phyloP scores from a whole-genome alignment of 2,888 invertebrate genomes.

The Eupithecia pulchellata region DNA sequence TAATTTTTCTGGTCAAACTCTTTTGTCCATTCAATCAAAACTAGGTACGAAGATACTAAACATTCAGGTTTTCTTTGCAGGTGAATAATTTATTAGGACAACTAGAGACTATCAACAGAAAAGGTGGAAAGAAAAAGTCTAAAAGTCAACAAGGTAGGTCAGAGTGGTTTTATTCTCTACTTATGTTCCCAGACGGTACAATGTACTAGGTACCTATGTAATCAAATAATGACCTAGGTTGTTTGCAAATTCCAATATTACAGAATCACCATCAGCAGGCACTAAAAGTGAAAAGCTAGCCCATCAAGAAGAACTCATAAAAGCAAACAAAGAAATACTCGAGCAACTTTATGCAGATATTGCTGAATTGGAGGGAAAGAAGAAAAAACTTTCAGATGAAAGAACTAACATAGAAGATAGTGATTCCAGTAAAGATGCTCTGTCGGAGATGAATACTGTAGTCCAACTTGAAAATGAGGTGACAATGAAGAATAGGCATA shows the following conservation, averaged over 20 bases:
- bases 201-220: no score
- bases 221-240: not conserved
- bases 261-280: slow-evolving; percentile 65
- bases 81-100: slow-evolving; percentile 72
- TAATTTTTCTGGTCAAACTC: no score
- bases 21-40: not conserved
- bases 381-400: slow-evolving; percentile 59
- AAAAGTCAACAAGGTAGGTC: slow-evolving; percentile 62
- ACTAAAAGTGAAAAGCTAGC: slow-evolving; percentile 69
- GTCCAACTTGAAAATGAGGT: slow-evolving; percentile 82
- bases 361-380: slow-evolving; percentile 69
- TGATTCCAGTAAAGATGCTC: slow-evolving; percentile 74
- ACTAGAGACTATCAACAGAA: slow-evolving; percentile 63
- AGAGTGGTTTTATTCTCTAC: no score
- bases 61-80: slow-evolving; percentile 46
- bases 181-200: slow-evolving; percentile 34
- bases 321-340: slow-evolving; percentile 77
- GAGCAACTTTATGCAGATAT: slow-evolving; percentile 73
- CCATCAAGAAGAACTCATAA: slow-evolving; percentile 78
- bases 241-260: not conserved
- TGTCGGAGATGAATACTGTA: slow-evolving; percentile 76
- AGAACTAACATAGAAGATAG: slow-evolving; percentile 65
- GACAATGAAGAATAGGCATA: slow-evolving; percentile 90
- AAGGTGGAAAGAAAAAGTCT: slow-evolving; percentile 62
- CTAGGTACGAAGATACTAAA: not conserved